Base-by-base conservation (phyloP, 1,140 invertebrate genomes). In the Drosophila ananassae region DNA sequence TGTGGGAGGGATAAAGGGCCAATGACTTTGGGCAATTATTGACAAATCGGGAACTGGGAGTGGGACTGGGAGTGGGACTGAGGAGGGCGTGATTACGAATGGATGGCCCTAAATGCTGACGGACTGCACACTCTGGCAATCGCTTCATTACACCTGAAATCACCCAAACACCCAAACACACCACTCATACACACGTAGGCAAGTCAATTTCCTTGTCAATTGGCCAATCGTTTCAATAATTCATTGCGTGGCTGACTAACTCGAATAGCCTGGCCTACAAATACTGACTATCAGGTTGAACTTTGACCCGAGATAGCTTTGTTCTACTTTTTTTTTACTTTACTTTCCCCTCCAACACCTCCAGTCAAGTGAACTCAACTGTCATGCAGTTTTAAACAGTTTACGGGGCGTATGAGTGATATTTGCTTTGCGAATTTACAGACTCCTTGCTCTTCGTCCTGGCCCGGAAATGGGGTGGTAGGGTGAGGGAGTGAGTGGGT, bases 311-410 rank as follows among this genome's bases (percentile, higher is more conserved):
- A 39, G 17, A 17, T 17, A 17, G 4, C 2, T 2, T 4, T 24
- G 24, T 41, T 52, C 48, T 41, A 59, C 55, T 46, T 13, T 21
- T 61, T 55, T 24, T n/a, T 55, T 44, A 8, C 34, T 51, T 41
- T 52, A 25, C 39, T 28, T 55, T 52, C 17, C 28, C 37, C 56
- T 44, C 62, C 67, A 81, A 84, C 81, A 84, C 81, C 81, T 84
- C 73, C 56, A 74, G 47, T 73, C 73, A 58, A 79, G 73, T 84
- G 73, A 77, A 85, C 74, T 85, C 81, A 87, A 72, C 61, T 81
- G 81, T 85, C 69, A 85, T 81, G 73, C 82, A 85, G 81, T 85
- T 85, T 85, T 72, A 85, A 85, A 77, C 82, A 77, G 80, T 84
- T 84, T 84, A 84, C 80, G 80, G 74, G 72, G 63, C 80, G 81